Percentiles rank a stretch among this genome's conserved stretches.
Evolutionary conservation across 2,888 invertebrate species (phyloP).

Genomic region (Thalpophila matura): DNA sequence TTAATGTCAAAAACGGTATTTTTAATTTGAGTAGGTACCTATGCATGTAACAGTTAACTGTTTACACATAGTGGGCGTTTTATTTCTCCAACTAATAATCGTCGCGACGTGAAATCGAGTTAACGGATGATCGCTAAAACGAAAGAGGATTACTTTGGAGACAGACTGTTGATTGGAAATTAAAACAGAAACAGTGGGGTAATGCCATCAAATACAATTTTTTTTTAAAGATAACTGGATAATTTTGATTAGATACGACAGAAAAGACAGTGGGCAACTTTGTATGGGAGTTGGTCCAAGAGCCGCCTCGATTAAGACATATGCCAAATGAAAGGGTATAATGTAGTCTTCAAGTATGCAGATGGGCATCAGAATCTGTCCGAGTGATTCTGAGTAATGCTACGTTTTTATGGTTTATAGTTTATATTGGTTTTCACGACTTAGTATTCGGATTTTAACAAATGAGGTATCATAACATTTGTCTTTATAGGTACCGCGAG

Average conservation of each 20-base stretch:
- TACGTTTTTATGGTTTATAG: no score
- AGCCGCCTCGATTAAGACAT: no score
- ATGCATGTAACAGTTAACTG: slow-evolving; percentile 56
- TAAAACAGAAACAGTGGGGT: not conserved
- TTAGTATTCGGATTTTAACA: no score
- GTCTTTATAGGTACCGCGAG: no score
- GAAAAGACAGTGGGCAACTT: no score
- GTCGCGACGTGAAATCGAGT: slow-evolving; percentile 53
- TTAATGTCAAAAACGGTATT: slow-evolving; percentile 47
- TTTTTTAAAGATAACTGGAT: not conserved
- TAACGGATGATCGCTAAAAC: slow-evolving; percentile 62
- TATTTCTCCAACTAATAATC: slow-evolving; percentile 54
- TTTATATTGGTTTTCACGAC: no score
- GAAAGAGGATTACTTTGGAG: slow-evolving; percentile 20
- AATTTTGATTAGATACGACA: not conserved
- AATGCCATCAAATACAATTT: not conserved
- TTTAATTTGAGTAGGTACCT: slow-evolving; percentile 41
- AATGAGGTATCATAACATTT: no score
- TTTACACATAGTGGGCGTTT: slow-evolving; percentile 61
- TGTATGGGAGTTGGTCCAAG: no score
- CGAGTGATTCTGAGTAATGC: no score
- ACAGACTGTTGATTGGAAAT: slow-evolving; percentile 20
- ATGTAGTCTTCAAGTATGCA: no score
- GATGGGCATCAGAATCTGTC: no score
- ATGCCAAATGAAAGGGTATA: no score